A percentile compares a stretch with the other conserved stretches of the same genome.
phyloP scores from a whole-genome alignment of 2,113 vertebrate species.

The Tichodroma muraria region DNA sequence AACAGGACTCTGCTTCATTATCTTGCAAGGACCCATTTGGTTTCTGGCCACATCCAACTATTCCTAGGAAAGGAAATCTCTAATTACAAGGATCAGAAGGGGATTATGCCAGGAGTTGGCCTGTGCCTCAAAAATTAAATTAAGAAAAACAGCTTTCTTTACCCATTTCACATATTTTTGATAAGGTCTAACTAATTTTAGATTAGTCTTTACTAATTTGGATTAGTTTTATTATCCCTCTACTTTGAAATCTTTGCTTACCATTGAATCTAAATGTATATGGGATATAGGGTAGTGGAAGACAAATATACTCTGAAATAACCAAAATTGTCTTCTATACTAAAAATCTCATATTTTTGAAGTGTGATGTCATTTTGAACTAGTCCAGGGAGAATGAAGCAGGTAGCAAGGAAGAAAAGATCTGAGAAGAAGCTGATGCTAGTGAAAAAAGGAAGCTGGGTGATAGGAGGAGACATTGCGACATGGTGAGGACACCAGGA shows the following conservation, averaged over 20 bases:
- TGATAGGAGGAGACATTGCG: not conserved
- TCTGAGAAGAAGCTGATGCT: not conserved
- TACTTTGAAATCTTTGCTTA: not conserved
- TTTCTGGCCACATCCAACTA: not conserved
- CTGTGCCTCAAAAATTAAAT: not conserved
- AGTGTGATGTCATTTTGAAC: not conserved
- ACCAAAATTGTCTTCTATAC: not conserved
- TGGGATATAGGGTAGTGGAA: not conserved
- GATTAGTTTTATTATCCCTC: not conserved
- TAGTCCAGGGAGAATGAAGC: not conserved
- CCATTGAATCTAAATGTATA: not conserved
- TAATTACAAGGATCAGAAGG: not conserved
- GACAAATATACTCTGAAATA: not conserved
- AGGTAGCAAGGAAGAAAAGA: not conserved
- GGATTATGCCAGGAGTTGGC: not conserved
- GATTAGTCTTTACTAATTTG: not conserved
- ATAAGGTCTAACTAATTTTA: not conserved
- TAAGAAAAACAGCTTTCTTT: not conserved
- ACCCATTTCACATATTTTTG: not conserved
- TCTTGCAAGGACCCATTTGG: not conserved
- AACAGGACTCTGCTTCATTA: not conserved
- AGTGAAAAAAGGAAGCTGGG: not conserved
- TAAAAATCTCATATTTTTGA: not conserved
- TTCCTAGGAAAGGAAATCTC: not conserved
- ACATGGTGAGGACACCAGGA: not conserved